Conservation (phyloP, 2,888 invertebrate species). For the Cheilosia scutellata region DNA sequence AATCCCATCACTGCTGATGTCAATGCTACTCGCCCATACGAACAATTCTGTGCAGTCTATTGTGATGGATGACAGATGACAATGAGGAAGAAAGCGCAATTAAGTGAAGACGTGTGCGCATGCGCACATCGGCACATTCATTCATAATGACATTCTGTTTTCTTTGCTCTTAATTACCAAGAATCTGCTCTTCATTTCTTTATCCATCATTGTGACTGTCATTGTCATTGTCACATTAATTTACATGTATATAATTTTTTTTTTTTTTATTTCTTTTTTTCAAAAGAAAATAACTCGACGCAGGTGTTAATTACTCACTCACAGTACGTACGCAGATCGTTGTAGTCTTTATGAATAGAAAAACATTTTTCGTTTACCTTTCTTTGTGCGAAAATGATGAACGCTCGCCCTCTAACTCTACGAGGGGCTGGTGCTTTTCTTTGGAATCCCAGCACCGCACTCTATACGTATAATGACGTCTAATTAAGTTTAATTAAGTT, state of each 20-base stretch:
- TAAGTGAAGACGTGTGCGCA: slow-evolving; percentile 16
- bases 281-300: slow-evolving; percentile 32
- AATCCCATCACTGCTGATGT: not conserved
- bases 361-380: not conserved
- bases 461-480: slow-evolving; percentile 41
- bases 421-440: slow-evolving; percentile 31
- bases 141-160: slow-evolving; percentile 32
- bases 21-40: not conserved
- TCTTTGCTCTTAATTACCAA: slow-evolving; percentile 32
- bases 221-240: slow-evolving; percentile 67
- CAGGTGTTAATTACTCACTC: slow-evolving; percentile 62
- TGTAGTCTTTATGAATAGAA: slow-evolving; percentile 18
- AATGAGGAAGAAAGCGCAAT: slow-evolving; percentile 44
- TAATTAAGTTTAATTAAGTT: slow-evolving; percentile 73
- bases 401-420: not conserved
- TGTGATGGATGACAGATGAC: no score
- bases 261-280: not conserved
- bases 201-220: slow-evolving; percentile 17
- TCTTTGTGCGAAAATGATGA: slow-evolving; percentile 3
- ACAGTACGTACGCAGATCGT: slow-evolving; percentile 33
- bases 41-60: not conserved
- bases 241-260: slow-evolving; percentile 39
- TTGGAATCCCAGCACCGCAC: slow-evolving; percentile 26
- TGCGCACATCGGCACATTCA: slow-evolving; percentile 14
- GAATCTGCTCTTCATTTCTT: slow-evolving; percentile 28